Base-by-base conservation (phyloP, 2,888 invertebrate genomes). In the Cancer borealis region DNA sequence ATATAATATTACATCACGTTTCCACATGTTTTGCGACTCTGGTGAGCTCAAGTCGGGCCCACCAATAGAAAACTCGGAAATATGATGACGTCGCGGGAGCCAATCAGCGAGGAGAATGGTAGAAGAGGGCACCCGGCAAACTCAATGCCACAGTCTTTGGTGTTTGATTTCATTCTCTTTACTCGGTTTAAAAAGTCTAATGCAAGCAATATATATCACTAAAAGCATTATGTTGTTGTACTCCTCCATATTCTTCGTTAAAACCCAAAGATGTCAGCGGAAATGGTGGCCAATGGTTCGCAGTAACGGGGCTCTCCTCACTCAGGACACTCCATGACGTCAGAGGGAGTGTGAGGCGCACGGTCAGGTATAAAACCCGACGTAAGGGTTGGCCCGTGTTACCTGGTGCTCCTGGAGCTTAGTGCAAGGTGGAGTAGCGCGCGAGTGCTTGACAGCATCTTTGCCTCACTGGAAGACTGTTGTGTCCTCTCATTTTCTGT, bases 351-450 rank as follows among this genome's bases (percentile, higher is more conserved):
- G 84, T 30, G 84, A 17, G 84, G 39, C 84, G 84, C 39, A n/a
- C 84, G 84, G 84, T 14, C 84, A 84, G 84, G 39, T 84, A 84
- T 84, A 84, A 84, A 84, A 84, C 84, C 84, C 84, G 84, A 84
- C 39, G 84, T 30, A 3, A 21, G 84, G 3, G 12, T 84, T 84
- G 26, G 39, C 39, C 84, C 0, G n/a, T 84, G 84, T 84, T 84
- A 30, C n/a, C 39, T 84, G 84, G 84, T 84, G 84, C 84, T 84
- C 12, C 84, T 84, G 84, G 73, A 79, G 84, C 39, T 39, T 73
- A 26, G 84, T 39, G 84, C 84, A 84, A 84, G 84, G 84, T 84
- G 14, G 84, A 84, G 84, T 84, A 84, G 84, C 12, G 30, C 84
- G 84, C 84, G 84, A 84, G 84, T 84, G 84, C 84, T 39, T 84